phyloP scores from a whole-genome alignment of 2,113 vertebrate genomes.

The Bagarius yarrelli region DNA sequence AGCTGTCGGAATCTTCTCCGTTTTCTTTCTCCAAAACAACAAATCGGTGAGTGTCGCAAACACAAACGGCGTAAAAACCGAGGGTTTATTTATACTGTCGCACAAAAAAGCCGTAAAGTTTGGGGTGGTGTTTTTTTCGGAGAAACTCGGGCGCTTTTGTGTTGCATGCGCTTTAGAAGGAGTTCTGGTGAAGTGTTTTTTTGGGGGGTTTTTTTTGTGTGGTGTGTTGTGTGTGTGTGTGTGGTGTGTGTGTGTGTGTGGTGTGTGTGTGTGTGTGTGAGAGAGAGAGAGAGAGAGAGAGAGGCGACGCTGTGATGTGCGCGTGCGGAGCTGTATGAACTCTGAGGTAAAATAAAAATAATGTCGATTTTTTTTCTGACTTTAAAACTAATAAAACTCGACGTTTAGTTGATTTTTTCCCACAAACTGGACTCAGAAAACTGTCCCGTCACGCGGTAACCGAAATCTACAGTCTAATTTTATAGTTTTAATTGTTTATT shows the following conservation, averaged over 20 bases:
- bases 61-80: not conserved
- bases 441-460: too few species aligned
- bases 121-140: too few species aligned
- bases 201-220: not conserved
- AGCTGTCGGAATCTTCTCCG: not conserved
- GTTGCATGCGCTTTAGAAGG: not conserved
- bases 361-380: not conserved
- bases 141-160: not conserved
- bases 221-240: not conserved
- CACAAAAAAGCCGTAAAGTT: not conserved
- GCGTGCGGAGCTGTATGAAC: not conserved
- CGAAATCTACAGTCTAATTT: too few species aligned
- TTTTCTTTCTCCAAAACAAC: not conserved
- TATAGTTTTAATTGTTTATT: too few species aligned
- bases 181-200: too few species aligned
- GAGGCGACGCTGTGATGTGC: conserved; percentile 22
- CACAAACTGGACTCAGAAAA: too few species aligned
- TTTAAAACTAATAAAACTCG: not conserved
- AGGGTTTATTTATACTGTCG: not conserved
- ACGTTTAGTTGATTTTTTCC: not conserved
- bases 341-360: not conserved
- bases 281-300: not conserved
- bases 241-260: not conserved
- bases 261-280: not conserved
- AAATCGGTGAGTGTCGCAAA: not conserved